phyloP scores from a whole-genome alignment of 2,113 vertebrate species.

The Oreotrochilus melanogaster region DNA sequence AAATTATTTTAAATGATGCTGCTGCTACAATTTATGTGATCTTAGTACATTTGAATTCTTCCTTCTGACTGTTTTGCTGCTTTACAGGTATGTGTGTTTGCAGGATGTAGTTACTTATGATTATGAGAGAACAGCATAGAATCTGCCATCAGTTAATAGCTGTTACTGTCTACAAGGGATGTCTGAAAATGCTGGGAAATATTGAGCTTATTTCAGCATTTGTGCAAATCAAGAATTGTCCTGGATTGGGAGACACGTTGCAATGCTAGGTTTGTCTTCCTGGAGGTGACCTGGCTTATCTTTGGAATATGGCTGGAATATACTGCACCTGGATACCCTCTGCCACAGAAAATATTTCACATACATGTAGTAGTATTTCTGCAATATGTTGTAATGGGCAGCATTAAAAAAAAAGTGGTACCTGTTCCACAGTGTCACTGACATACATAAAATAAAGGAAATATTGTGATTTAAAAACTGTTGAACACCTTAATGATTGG shows the following conservation, averaged over 20 bases:
- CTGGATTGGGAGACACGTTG: accelerated
- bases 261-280: background rate
- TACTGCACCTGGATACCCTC: background rate
- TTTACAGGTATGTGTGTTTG: background rate
- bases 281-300: background rate
- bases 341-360: background rate
- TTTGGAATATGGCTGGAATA: background rate
- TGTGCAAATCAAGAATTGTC: background rate
- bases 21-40: background rate
- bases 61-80: background rate
- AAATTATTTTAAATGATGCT: background rate
- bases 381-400: too few species aligned
- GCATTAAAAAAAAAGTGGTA: too few species aligned
- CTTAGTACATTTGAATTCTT: background rate
- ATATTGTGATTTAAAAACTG: background rate
- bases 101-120: background rate
- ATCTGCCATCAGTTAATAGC: background rate
- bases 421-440: background rate
- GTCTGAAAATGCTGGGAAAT: background rate
- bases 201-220: background rate
- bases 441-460: too few species aligned
- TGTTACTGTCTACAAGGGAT: background rate
- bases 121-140: background rate
- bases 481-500: background rate
- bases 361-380: accelerated